phyloP scores from a whole-genome alignment of 2,113 vertebrate genomes.

The Trachemys scripta region DNA sequence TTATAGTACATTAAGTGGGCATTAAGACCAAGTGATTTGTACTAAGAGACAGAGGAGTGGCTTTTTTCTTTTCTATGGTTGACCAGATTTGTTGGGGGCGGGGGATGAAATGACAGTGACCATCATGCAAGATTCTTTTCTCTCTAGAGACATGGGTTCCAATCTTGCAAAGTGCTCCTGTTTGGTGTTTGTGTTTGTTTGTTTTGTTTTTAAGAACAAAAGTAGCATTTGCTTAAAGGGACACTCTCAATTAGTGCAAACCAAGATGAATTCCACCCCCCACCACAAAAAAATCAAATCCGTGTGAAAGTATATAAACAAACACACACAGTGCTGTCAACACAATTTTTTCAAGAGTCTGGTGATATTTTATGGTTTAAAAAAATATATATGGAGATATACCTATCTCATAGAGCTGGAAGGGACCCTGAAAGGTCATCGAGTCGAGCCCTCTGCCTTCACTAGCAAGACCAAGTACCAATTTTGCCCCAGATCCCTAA shows the following conservation, averaged over 20 bases:
- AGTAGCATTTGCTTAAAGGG: neutral
- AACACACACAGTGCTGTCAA: neutral
- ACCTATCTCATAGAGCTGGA: too few relatives aligned
- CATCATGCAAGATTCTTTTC: neutral
- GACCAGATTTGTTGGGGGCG: neutral
- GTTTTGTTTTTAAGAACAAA: neutral
- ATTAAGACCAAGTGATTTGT: constrained; percentile 46
- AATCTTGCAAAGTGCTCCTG: neutral
- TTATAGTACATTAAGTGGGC: constrained; percentile 39
- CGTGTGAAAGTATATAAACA: fast-evolving
- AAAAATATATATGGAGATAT: too few relatives aligned
- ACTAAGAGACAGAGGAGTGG: neutral
- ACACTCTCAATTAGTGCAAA: neutral
- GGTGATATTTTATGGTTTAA: neutral
- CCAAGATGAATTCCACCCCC: neutral
- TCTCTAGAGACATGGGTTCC: neutral
- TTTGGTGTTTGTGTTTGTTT: neutral
- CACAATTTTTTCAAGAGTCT: neutral
- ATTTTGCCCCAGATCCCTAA: too few relatives aligned
- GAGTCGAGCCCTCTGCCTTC: too few relatives aligned
- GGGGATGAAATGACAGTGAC: neutral
- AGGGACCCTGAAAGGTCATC: too few relatives aligned
- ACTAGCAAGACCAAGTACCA: too few relatives aligned
- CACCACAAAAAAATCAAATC: neutral
- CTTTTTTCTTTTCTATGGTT: neutral